Conservation (phyloP, 2,113 vertebrate species). For the Xenopus laevis region DNA sequence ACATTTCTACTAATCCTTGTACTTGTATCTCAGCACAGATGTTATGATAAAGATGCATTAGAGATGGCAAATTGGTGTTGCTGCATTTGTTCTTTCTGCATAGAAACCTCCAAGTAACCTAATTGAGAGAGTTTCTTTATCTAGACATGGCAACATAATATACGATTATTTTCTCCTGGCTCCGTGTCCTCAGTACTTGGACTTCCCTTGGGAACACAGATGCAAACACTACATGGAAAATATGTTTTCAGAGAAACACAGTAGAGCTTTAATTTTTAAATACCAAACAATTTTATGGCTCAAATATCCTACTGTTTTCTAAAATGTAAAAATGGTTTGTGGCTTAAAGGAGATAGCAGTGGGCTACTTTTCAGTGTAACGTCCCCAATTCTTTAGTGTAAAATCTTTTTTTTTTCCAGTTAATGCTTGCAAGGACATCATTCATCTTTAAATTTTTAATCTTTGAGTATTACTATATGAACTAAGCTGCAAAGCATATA, state of each 20-base stretch:
- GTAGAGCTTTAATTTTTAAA: conserved; percentile 35
- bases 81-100: conserved; percentile 2
- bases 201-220: conserved; percentile 41
- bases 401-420: too few species aligned
- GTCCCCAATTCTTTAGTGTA: too few species aligned
- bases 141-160: conserved; percentile 40
- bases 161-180: conserved; percentile 40
- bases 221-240: conserved; percentile 28
- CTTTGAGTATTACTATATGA: too few species aligned
- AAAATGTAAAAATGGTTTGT: too few species aligned
- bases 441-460: too few species aligned
- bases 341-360: too few species aligned
- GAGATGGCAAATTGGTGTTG: conserved; percentile 31
- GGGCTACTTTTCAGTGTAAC: too few species aligned
- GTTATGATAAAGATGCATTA: conserved; percentile 8
- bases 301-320: too few species aligned
- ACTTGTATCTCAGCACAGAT: conserved; percentile 28
- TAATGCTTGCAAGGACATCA: too few species aligned
- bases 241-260: conserved; percentile 8
- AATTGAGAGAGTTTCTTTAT: conserved; percentile 37
- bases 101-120: conserved; percentile 22
- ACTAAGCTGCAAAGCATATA: too few species aligned
- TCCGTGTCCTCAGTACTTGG: conserved; percentile 25
- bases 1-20: too few species aligned
- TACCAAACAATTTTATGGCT: not conserved